Percentiles rank a stretch among this genome's conserved stretches.
Evolutionary conservation across 2,797 vertebrate genomes (phyloP).

Genomic region (Dendrocincla fuliginosa): DNA sequence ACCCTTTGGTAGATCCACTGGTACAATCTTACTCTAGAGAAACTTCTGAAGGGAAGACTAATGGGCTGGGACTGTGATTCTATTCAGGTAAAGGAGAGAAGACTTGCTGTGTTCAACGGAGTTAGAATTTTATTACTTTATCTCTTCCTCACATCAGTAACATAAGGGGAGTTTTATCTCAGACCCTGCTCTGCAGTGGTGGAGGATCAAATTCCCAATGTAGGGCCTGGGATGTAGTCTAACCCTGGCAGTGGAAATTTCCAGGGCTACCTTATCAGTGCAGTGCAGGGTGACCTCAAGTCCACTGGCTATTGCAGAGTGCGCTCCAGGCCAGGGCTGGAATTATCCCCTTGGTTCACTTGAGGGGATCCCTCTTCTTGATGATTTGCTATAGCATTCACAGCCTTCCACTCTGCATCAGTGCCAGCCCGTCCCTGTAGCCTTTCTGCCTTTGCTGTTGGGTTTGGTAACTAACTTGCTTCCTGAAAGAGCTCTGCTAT

Average conservation of each 20-base stretch:
- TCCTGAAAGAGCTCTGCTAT: not conserved
- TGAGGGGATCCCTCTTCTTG: not conserved
- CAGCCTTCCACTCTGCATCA: not conserved
- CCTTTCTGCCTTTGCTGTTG: not conserved
- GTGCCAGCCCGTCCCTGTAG: rapidly evolving
- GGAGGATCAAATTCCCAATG: not conserved
- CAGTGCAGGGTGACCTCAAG: not conserved
- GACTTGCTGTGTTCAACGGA: not conserved
- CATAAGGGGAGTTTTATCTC: not conserved
- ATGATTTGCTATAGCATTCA: not conserved
- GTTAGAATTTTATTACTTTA: not conserved
- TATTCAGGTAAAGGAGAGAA: not conserved
- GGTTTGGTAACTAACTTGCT: not conserved
- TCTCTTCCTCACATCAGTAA: not conserved
- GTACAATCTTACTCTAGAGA: not conserved
- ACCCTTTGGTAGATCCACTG: not conserved
- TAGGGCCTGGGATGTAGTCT: not conserved
- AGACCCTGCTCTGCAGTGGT: not conserved
- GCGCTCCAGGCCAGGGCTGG: not conserved
- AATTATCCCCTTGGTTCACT: not conserved
- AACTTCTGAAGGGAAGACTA: not conserved
- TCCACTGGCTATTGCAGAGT: not conserved
- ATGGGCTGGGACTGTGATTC: not conserved
- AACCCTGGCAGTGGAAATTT: not conserved
- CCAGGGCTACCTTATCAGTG: not conserved